phyloP scores from a whole-genome alignment of 2,113 vertebrate genomes.

The Conger conger region DNA sequence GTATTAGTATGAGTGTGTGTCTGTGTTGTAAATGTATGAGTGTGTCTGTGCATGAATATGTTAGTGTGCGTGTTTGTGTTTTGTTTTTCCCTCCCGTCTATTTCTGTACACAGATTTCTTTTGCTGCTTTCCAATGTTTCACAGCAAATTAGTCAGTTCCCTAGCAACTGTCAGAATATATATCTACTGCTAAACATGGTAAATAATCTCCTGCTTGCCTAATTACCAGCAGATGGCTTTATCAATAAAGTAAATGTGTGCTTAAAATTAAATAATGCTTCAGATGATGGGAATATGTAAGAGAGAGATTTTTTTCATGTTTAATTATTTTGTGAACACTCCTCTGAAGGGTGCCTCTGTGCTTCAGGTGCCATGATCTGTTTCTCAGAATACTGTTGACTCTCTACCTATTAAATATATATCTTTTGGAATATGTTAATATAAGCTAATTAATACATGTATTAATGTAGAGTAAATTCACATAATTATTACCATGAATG shows the following conservation, averaged over 20 bases:
- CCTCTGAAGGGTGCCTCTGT: neutral
- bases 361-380: neutral
- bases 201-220: slow-evolving; percentile 75
- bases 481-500: neutral
- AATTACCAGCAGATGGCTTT: slow-evolving; percentile 78
- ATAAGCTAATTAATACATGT: too few species aligned
- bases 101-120: slow-evolving; percentile 24
- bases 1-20: neutral
- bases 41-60: neutral
- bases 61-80: neutral
- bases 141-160: slow-evolving; percentile 73
- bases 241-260: slow-evolving; percentile 70
- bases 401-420: neutral
- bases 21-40: neutral
- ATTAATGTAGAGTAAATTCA: neutral
- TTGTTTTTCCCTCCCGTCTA: slow-evolving; percentile 25
- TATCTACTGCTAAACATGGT: slow-evolving; percentile 76
- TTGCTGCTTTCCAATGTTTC: slow-evolving; percentile 23
- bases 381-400: neutral
- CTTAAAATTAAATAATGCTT: slow-evolving; percentile 33
- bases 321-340: slow-evolving; percentile 13
- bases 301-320: slow-evolving; percentile 7
- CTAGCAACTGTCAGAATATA: slow-evolving; percentile 79
- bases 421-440: neutral
- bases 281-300: slow-evolving; percentile 19